Evolutionary conservation across 2,113 vertebrate genomes (phyloP), one percentile per base, ranked within the genome.

Genomic region (Dendrocopos noguchii): DNA sequence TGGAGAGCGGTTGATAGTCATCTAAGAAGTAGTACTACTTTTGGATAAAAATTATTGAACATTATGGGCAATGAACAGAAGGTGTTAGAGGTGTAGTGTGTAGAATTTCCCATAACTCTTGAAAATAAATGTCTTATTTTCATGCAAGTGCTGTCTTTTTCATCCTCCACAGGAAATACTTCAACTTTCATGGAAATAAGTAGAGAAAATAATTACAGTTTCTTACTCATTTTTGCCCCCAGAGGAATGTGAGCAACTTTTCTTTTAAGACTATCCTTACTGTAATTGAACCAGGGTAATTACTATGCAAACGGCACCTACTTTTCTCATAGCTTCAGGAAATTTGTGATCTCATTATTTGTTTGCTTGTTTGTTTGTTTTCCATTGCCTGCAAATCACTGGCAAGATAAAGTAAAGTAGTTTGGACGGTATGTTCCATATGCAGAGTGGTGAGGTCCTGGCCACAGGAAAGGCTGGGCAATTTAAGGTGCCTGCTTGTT

Each of bases 21-120:
- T 73, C 50, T 80, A 52, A 65, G 82, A 72, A 88, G 74, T 5
- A 70, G 29, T 42, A 67, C 31, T 63, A 21, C 71, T 82, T 80
- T 79, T 73, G 78, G 67, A 70, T 80, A 88, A 73, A 94, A 95
- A 79, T 64, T 87, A 90, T 66, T 84, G 78, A 94, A 70, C 55
- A 31, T 87, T 92, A 93, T 78, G 50, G 71, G 17, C 70, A 87
- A 75, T 8, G 19, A 88, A 52, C 52, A 93, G 80, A 82, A 84
- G 56, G 25, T 56, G 89, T 89, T 70, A 92, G 84, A 91, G 52
- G 59, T 83, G 71, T 22, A 76, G 42, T 21, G 34, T 76, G 46
- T 77, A 88, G 71, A 89, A 87, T 87, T 92, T 95, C 39, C 56
- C n/a, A 22, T 57, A 28, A 71, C 19, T 91, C 89, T 73, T 91